Evolutionary conservation across 2,113 vertebrate genomes (phyloP).

Genomic region (Nymphicus hollandicus): DNA sequence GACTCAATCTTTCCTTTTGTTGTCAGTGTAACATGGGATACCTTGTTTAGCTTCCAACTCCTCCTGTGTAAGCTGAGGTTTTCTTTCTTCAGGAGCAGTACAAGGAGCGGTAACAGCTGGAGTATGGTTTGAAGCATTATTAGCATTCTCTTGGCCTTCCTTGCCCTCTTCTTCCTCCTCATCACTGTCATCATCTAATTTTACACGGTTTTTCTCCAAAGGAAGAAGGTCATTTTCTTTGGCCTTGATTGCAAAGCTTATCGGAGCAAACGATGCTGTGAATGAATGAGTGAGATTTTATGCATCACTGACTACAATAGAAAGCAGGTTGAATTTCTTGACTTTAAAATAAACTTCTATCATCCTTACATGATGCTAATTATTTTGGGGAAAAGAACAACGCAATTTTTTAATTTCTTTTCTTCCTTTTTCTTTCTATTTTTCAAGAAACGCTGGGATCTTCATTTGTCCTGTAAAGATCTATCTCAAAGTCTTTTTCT

Average conservation of each 20-base stretch:
- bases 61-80: slow-evolving; percentile 86
- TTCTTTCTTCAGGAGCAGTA: slow-evolving; percentile 83
- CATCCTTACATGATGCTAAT: neutral
- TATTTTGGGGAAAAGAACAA: neutral
- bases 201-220: slow-evolving; percentile 94
- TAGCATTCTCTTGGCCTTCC: slow-evolving; percentile 74
- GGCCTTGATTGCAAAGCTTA: slow-evolving; percentile 95
- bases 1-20: neutral
- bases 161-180: slow-evolving; percentile 84
- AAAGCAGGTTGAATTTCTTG: neutral
- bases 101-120: slow-evolving; percentile 55
- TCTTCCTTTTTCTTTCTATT: neutral
- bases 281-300: slow-evolving; percentile 27
- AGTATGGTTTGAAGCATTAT: slow-evolving; percentile 46
- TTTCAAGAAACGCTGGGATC: neutral
- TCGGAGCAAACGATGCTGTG: slow-evolving; percentile 92
- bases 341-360: neutral
- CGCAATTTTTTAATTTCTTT: neutral
- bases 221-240: slow-evolving; percentile 96
- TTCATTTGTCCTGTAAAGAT: neutral
- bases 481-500: neutral
- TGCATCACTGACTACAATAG: neutral
- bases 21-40: slow-evolving; percentile 36
- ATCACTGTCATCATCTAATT: slow-evolving; percentile 93
- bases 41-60: slow-evolving; percentile 97